A percentile compares a stretch with the other conserved stretches of the same genome.
Conservation (phyloP, 1,140 invertebrate genomes). For the Cyclina sinensis region DNA sequence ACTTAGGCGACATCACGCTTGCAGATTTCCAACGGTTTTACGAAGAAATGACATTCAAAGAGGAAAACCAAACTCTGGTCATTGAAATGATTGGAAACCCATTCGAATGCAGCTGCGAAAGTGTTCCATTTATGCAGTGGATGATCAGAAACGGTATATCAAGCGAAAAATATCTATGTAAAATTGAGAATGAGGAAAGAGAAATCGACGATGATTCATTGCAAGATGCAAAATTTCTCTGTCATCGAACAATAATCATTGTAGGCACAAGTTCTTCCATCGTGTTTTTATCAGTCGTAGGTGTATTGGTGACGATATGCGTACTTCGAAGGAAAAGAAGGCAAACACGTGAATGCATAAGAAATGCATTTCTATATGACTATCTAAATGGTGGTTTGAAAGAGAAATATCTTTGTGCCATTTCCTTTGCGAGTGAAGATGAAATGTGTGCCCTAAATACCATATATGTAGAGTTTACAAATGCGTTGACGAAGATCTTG, state of each 20-base stretch:
- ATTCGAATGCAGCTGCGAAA: background rate
- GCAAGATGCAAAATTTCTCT: too few relatives aligned
- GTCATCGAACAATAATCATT: background rate
- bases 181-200: too few relatives aligned
- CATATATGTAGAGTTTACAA: background rate
- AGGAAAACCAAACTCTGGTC: background rate
- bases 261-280: background rate
- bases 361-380: background rate
- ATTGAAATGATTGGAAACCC: background rate
- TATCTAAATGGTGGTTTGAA: background rate
- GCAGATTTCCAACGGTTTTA: background rate
- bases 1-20: background rate
- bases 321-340: background rate
- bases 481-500: background rate
- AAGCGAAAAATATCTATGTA: too few relatives aligned
- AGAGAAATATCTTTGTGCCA: background rate
- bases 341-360: background rate
- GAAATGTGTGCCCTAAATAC: background rate
- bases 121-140: background rate
- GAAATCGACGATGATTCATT: too few relatives aligned
- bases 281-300: background rate
- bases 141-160: background rate
- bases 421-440: background rate
- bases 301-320: background rate
- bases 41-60: too few relatives aligned